Conservation (phyloP, 2,113 vertebrate genomes). For the Oxyruncus cristatus region DNA sequence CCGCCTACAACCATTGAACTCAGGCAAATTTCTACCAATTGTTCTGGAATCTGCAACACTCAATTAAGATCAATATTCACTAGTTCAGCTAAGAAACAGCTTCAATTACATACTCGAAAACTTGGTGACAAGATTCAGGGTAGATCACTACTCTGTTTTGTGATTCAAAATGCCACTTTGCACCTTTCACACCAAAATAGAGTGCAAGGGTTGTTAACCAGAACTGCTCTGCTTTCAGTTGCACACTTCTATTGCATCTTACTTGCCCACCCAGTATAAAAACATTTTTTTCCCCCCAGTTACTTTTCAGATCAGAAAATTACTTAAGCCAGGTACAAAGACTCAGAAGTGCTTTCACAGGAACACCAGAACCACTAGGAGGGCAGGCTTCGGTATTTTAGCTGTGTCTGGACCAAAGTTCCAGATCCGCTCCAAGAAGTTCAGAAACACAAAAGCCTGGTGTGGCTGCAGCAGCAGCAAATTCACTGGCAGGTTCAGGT, state of each 20-base stretch:
- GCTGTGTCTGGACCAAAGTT: not conserved
- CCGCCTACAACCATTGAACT: not conserved
- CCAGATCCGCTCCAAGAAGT: not conserved
- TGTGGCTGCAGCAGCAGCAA: not conserved
- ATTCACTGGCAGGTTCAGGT: not conserved
- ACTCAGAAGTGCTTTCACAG: not conserved
- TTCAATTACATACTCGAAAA: not conserved
- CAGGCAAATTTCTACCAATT: not conserved
- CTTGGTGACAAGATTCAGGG: not conserved
- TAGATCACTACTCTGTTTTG: not conserved
- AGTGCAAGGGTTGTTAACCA: not conserved
- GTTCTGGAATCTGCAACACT: not conserved
- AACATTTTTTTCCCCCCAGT: rapidly evolving
- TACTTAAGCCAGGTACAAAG: not conserved
- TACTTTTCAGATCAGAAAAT: not conserved
- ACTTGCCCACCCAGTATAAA: not conserved
- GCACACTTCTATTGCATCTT: not conserved
- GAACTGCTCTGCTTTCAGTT: not conserved
- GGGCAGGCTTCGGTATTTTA: not conserved
- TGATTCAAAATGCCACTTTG: not conserved
- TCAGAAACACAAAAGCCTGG: not conserved
- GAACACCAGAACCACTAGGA: not conserved
- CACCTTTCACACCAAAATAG: not conserved
- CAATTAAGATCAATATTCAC: not conserved
- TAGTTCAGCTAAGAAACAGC: not conserved